Conservation (phyloP, 2,888 invertebrate genomes). For the Eristalinus aeneus region DNA sequence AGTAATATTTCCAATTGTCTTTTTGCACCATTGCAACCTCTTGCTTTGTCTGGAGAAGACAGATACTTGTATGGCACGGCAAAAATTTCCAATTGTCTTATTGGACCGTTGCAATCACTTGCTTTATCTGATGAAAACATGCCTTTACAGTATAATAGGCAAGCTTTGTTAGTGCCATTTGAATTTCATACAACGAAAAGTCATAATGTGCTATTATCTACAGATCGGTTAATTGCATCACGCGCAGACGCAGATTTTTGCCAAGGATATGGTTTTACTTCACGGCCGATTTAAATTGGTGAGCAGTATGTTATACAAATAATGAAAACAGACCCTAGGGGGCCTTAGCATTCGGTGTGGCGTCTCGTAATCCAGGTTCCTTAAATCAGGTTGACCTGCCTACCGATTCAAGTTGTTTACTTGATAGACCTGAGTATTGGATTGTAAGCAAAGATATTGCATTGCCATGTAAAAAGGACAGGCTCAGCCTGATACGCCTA, state of each 20-base stretch:
- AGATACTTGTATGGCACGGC: too few species aligned
- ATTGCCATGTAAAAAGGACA: conserved; percentile 90
- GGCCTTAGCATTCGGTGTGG: conserved; percentile 94
- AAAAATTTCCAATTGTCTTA: too few species aligned
- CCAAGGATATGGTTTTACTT: conserved; percentile 97
- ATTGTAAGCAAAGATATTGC: conserved; percentile 95
- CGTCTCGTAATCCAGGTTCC: conserved; percentile 94
- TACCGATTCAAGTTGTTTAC: conserved; percentile 92
- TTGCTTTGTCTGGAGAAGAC: too few species aligned
- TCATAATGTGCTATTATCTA: conserved; percentile 90
- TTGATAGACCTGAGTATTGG: conserved; percentile 99
- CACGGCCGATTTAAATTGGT: conserved; percentile 91
- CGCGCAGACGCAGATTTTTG: conserved; percentile 93
- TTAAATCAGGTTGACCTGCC: conserved; percentile 89
- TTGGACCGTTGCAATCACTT: too few species aligned
- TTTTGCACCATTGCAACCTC: conserved; percentile 86
- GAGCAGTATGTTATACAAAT: conserved; percentile 95
- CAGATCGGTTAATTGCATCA: conserved; percentile 89
- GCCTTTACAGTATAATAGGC: conserved; percentile 85
- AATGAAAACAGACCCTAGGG: conserved; percentile 92
- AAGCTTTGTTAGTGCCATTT: conserved; percentile 85
- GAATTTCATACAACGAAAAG: conserved; percentile 90
- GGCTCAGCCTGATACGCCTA: too few species aligned
- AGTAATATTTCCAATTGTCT: conserved; percentile 80
- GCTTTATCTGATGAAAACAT: conserved; percentile 83